These are phyloP conservation scores for Rousettus madagascariensis DNA, from an alignment of 2,797 vertebrate genomes.

Conservation along the genomic window DNA sequence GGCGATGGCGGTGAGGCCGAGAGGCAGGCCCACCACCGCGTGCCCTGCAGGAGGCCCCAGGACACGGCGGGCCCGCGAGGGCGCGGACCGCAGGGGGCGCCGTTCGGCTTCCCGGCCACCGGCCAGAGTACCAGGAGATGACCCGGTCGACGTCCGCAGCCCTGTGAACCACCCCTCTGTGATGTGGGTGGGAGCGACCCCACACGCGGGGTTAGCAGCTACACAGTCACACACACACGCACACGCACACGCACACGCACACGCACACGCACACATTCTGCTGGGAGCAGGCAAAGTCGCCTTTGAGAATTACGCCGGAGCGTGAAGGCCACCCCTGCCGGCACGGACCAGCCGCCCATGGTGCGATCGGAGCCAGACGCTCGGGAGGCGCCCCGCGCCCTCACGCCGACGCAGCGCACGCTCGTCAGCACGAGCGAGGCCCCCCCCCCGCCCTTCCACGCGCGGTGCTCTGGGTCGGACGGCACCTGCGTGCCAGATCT, in stretches of 20 bases:
- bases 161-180: background rate
- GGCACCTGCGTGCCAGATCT: background rate
- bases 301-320: background rate
- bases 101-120: background rate
- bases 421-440: background rate
- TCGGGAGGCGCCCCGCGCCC: background rate
- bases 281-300: background rate
- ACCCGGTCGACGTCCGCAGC: background rate
- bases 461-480: too few relatives aligned
- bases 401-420: background rate
- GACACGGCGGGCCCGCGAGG: too few relatives aligned
- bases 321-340: background rate
- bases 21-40: fast-evolving
- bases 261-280: background rate
- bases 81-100: too few relatives aligned
- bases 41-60: background rate
- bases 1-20: too few relatives aligned
- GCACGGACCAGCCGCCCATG: fast-evolving
- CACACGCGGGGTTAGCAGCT: background rate
- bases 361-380: background rate
- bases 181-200: background rate
- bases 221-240: too few relatives aligned
- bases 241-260: too few relatives aligned
- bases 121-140: background rate
- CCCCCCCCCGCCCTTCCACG: background rate